A percentile compares a stretch with the other conserved stretches of the same genome.
phyloP scores from a whole-genome alignment of 2,113 vertebrate genomes.

The Anolis sagrei region DNA sequence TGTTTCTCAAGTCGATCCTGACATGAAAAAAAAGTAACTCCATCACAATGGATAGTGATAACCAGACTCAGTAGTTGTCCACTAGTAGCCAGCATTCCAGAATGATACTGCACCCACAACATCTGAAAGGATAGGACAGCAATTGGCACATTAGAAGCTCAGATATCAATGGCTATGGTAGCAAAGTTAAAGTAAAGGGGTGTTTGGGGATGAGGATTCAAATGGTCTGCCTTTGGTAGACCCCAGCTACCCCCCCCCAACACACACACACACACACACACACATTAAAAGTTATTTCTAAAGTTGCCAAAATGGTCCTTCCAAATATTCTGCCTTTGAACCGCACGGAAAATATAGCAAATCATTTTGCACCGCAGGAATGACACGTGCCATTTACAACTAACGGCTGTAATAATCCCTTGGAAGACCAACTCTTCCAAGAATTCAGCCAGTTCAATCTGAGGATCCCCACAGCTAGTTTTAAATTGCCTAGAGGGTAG shows the following conservation, averaged over 20 bases:
- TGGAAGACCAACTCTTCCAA: not conserved
- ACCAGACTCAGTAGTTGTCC: not conserved
- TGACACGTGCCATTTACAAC: not conserved
- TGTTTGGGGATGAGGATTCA: not conserved
- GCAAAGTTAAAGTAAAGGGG: not conserved
- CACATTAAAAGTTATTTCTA: not conserved
- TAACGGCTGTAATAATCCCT: not conserved
- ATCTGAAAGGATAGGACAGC: not conserved
- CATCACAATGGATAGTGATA: not conserved
- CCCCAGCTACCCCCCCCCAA: too few relatives aligned
- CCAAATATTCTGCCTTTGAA: not conserved
- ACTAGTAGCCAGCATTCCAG: not conserved
- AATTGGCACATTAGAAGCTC: not conserved
- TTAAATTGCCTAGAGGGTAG: not conserved
- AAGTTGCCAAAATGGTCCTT: not conserved
- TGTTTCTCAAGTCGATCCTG: too few relatives aligned
- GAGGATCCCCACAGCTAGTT: conserved; percentile 1
- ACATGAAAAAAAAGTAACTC: too few relatives aligned
- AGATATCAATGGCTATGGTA: not conserved
- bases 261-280: too few relatives aligned
- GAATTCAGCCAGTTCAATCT: conserved; percentile 2
- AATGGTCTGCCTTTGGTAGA: not conserved
- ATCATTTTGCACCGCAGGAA: not conserved
- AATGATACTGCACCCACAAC: not conserved
- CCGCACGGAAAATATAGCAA: not conserved